Conservation (phyloP, 1,140 invertebrate species). For the Heliconius himera region DNA sequence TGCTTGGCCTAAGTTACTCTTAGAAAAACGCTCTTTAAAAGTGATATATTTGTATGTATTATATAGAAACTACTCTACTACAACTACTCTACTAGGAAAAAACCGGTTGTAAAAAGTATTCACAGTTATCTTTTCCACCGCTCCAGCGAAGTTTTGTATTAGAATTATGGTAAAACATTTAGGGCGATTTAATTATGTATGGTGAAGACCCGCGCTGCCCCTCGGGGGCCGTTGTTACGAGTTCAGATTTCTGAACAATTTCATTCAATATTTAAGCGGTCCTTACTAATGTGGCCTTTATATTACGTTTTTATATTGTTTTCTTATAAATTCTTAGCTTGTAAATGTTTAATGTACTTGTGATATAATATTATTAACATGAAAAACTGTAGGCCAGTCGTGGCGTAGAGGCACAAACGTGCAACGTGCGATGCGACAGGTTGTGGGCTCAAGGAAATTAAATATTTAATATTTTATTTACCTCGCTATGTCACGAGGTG, state of each 20-base stretch:
- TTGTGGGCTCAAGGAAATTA: no score
- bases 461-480: no score
- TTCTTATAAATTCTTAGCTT: neutral
- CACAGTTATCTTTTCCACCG: neutral
- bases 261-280: constrained; percentile 47
- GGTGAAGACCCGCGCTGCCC: constrained; percentile 38
- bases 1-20: no score
- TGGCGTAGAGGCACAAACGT: no score
- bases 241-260: constrained; percentile 47
- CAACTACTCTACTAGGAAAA: no score
- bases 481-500: no score
- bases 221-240: constrained; percentile 38
- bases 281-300: constrained; percentile 32
- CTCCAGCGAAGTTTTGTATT: constrained; percentile 35
- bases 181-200: constrained; percentile 44
- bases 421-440: no score
- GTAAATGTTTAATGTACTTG: no score
- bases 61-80: neutral
- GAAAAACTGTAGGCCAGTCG: no score
- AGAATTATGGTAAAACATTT: constrained; percentile 48
- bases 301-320: constrained; percentile 23
- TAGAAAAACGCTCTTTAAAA: no score
- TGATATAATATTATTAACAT: no score
- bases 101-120: neutral
- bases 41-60: neutral